These are phyloP conservation scores for Phataginus tricuspis DNA, from an alignment of 2,797 vertebrate species.

Conservation along the genomic window DNA sequence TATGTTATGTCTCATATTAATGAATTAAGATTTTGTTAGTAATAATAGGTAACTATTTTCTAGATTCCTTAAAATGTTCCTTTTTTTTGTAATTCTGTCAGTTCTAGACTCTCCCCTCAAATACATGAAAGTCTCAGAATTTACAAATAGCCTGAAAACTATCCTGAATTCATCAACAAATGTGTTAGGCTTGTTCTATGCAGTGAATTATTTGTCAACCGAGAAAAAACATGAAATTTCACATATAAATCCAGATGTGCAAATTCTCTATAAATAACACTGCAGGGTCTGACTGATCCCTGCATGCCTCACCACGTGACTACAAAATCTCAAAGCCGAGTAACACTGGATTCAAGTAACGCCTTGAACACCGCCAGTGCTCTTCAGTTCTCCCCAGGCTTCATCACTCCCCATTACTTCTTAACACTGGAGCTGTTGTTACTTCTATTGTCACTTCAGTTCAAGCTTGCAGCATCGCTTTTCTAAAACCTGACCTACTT, in stretches of 20 bases:
- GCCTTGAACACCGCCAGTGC: background rate
- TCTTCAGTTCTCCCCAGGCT: background rate
- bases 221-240: background rate
- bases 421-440: background rate
- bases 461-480: background rate
- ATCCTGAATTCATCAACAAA: background rate
- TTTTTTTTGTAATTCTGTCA: background rate
- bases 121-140: background rate
- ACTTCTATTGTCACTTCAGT: background rate
- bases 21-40: background rate
- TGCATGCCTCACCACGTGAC: background rate
- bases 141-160: background rate
- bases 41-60: background rate
- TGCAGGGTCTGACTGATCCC: background rate
- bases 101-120: background rate
- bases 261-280: background rate
- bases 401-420: background rate
- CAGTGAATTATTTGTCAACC: background rate
- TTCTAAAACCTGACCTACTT: background rate
- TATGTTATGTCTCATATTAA: background rate
- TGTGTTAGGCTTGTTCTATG: background rate
- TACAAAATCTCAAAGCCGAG: fast-evolving
- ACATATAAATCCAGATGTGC: background rate
- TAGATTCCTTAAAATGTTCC: background rate
- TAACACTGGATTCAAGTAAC: background rate